Evolutionary conservation across 2,113 vertebrate genomes (phyloP).

Genomic region (Phoenicopterus ruber): DNA sequence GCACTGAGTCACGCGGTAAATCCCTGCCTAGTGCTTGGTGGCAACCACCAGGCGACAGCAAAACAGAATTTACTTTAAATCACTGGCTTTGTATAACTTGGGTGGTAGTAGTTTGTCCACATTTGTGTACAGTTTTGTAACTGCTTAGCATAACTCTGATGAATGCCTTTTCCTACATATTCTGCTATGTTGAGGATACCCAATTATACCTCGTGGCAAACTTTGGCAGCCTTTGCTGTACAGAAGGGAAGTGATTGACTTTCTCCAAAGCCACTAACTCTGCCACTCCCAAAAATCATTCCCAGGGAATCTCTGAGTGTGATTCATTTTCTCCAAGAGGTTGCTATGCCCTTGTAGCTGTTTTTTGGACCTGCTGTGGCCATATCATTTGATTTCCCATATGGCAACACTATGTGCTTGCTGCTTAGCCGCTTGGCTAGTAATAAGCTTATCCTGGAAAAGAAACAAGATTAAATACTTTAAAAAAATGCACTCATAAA

Average conservation of each 20-base stretch:
- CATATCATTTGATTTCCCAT: constrained; percentile 17
- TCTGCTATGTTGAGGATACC: not conserved
- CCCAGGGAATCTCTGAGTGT: not conserved
- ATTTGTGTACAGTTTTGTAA: not conserved
- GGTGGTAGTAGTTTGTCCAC: not conserved
- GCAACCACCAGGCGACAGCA: not conserved
- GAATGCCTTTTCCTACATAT: not conserved
- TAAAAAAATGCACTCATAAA: not conserved
- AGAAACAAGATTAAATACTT: constrained; percentile 16
- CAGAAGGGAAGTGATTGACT: constrained; percentile 27
- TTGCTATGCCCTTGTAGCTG: not conserved
- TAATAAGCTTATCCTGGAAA: constrained; percentile 38
- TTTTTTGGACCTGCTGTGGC: constrained; percentile 15
- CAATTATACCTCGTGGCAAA: not conserved
- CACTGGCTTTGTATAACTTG: not conserved
- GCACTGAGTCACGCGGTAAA: not conserved
- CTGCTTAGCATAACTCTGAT: not conserved
- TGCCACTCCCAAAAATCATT: constrained; percentile 16
- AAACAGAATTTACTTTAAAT: constrained; percentile 7
- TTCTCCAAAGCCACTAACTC: constrained; percentile 23
- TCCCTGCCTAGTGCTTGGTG: not conserved
- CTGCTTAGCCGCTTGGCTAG: not conserved
- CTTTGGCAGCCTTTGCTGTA: not conserved
- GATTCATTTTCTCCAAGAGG: constrained; percentile 34
- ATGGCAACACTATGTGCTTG: not conserved